phyloP scores from a whole-genome alignment of 2,888 invertebrate species.

The Trissonchulus sp. region DNA sequence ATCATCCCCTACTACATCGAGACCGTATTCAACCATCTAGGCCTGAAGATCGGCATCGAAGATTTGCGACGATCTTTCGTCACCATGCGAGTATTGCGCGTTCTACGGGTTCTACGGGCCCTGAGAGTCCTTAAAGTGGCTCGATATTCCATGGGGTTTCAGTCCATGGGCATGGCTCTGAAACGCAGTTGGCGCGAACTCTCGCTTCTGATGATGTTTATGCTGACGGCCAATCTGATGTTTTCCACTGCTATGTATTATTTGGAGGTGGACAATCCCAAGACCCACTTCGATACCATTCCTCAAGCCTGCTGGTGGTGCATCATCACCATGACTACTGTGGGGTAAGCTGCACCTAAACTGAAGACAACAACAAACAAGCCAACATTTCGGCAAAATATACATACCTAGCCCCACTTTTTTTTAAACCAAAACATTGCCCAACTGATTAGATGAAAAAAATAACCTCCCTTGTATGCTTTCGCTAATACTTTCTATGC shows the following conservation, averaged over 20 bases:
- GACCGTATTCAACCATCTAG: conserved; percentile 17
- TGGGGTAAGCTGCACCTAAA: conserved; percentile 25
- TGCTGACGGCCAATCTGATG: conserved; percentile 23
- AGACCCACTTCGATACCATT: conserved; percentile 28
- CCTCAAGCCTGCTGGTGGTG: conserved; percentile 32
- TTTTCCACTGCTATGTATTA: conserved; percentile 27
- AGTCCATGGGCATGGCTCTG: conserved; percentile 20
- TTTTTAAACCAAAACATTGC: no score
- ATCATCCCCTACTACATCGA: conserved; percentile 27
- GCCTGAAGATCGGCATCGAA: background rate
- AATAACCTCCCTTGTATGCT: no score
- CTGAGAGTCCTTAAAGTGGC: conserved; percentile 22
- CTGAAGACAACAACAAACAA: no score
- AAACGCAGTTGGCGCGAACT: conserved; percentile 21
- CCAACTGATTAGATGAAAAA: no score
- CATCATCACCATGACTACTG: conserved; percentile 32
- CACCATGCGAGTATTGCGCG: conserved; percentile 13
- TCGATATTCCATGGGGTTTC: conserved; percentile 19
- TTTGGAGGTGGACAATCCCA: conserved; percentile 19
- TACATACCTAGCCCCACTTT: no score
- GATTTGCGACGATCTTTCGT: conserved; percentile 18
- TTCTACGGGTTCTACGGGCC: conserved; percentile 18
- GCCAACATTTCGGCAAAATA: no score
- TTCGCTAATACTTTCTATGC: no score
- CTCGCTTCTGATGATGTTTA: conserved; percentile 19